These are phyloP conservation scores for Lepus timidus DNA, from an alignment of 2,113 vertebrate genomes.

Conservation along the genomic window DNA sequence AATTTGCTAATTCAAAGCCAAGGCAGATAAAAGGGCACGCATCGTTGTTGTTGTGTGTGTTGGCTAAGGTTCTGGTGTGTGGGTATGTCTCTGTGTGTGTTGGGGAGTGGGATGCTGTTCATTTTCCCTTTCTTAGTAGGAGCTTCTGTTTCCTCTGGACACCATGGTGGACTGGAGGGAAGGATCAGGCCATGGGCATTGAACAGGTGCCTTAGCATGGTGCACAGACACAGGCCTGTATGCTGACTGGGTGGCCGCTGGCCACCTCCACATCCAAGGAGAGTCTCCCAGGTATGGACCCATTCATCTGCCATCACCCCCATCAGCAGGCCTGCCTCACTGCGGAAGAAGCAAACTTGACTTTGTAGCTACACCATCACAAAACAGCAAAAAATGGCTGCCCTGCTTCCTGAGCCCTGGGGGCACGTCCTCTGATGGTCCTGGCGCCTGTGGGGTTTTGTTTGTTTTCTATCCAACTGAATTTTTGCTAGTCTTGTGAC, in stretches of 20 bases:
- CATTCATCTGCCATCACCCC: background rate
- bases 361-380: background rate
- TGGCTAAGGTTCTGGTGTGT: background rate
- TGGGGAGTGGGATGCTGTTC: background rate
- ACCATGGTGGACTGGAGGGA: background rate
- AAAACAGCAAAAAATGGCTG: background rate
- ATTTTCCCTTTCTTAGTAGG: background rate
- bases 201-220: background rate
- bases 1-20: background rate
- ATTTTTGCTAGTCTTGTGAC: background rate
- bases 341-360: conserved; percentile 58
- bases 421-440: background rate
- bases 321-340: conserved; percentile 13
- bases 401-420: conserved; percentile 42
- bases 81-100: background rate
- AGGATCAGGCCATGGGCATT: background rate
- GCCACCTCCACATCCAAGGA: background rate
- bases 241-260: background rate
- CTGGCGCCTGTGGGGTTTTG: background rate
- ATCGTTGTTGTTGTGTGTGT: background rate
- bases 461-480: background rate
- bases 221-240: fast-evolving
- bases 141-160: background rate
- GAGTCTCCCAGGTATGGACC: background rate
- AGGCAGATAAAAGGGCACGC: background rate